Evolutionary conservation across 2,888 invertebrate species (phyloP).

Genomic region (Sepiola atlantica): DNA sequence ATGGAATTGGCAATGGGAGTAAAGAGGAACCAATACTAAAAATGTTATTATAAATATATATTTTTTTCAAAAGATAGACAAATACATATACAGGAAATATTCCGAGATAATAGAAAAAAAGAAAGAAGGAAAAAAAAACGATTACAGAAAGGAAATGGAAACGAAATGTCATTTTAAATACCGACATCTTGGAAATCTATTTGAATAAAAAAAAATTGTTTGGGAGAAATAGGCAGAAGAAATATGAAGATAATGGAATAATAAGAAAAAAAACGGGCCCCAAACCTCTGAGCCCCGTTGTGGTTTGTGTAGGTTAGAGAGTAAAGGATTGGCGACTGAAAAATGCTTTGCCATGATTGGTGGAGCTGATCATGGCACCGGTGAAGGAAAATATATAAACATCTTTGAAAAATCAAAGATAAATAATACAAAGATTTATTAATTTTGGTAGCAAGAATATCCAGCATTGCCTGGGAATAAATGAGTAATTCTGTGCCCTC

Average conservation of each 20-base stretch:
- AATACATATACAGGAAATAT: not conserved
- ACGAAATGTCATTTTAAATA: not conserved
- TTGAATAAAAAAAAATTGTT: not conserved
- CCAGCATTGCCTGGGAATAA: too few species aligned
- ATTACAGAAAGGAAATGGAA: conserved; percentile 8
- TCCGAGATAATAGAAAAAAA: not conserved
- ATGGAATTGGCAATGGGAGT: not conserved
- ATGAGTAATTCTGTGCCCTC: too few species aligned
- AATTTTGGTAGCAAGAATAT: too few species aligned
- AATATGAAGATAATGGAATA: not conserved
- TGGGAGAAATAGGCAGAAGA: not conserved
- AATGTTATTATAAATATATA: not conserved
- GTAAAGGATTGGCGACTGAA: too few species aligned
- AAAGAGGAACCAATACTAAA: not conserved
- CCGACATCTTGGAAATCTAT: conserved; percentile 19
- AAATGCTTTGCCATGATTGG: too few species aligned
- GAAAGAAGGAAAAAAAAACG: not conserved
- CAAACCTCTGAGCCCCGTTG: not conserved
- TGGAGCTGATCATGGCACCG: too few species aligned
- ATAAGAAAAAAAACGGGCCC: not conserved
- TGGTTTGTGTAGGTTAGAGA: too few species aligned
- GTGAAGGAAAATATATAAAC: too few species aligned
- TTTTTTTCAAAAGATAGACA: too few species aligned
- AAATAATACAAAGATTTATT: too few species aligned
- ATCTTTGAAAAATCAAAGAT: too few species aligned